Percentiles rank a stretch among this genome's conserved stretches.
Conservation (phyloP, 2,888 invertebrate species). For the Drosophila acutilabella region DNA sequence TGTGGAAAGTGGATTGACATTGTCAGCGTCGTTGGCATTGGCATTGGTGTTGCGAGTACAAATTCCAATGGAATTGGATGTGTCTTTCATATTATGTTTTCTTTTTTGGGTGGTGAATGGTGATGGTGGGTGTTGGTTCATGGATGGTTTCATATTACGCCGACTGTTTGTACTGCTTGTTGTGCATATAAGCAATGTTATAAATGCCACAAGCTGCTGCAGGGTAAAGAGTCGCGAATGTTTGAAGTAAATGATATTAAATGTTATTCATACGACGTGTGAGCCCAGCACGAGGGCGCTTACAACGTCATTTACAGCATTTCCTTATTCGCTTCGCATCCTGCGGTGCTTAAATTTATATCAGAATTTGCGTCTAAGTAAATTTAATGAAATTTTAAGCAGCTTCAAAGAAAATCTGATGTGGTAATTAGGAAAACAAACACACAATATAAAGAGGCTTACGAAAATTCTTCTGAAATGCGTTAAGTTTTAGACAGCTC, state of each 20-base stretch:
- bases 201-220: slow-evolving; percentile 23
- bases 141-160: slow-evolving; percentile 26
- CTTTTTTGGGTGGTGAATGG: too few relatives aligned
- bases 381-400: slow-evolving; percentile 45
- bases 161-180: slow-evolving; percentile 25
- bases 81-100: slow-evolving; percentile 2
- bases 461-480: background rate
- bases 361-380: slow-evolving; percentile 29
- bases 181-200: slow-evolving; percentile 20
- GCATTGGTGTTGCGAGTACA: background rate
- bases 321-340: slow-evolving; percentile 36
- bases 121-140: background rate
- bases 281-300: slow-evolving; percentile 35
- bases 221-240: slow-evolving; percentile 11
- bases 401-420: slow-evolving; percentile 9
- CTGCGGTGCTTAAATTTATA: slow-evolving; percentile 55
- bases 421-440: slow-evolving; percentile 33
- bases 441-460: background rate
- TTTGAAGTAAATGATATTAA: slow-evolving; percentile 65
- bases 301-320: slow-evolving; percentile 42
- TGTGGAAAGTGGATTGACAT: slow-evolving; percentile 9
- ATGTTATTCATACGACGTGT: slow-evolving; percentile 64
- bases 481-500: background rate
- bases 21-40: slow-evolving; percentile 1
- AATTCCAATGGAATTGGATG: background rate